Percentiles rank a stretch among this genome's conserved stretches.
Conservation (phyloP, 2,797 vertebrate genomes). For the Alfaro cultratus region DNA sequence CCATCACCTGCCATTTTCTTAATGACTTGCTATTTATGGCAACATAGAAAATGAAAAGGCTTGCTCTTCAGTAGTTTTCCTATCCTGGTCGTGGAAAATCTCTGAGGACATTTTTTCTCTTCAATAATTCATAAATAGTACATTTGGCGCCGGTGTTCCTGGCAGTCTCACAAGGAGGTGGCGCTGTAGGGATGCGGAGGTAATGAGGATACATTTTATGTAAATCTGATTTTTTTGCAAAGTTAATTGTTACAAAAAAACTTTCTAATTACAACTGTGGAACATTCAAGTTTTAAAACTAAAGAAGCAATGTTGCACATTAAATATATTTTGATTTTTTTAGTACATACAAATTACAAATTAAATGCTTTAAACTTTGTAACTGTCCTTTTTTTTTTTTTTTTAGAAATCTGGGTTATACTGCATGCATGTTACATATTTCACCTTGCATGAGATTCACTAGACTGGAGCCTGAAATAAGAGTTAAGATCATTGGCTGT, state of each 20-base stretch:
- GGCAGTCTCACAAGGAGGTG: slow-evolving; percentile 21
- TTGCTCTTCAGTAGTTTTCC: slow-evolving; percentile 61
- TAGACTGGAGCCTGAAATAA: slow-evolving; percentile 34
- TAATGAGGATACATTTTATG: background rate
- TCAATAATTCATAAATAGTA: slow-evolving; percentile 39
- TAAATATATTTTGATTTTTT: slow-evolving; percentile 37
- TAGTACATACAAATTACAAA: slow-evolving; percentile 50
- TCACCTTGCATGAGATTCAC: slow-evolving; percentile 32
- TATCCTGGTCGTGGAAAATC: slow-evolving; percentile 47
- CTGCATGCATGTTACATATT: slow-evolving; percentile 31
- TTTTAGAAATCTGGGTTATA: slow-evolving; percentile 49
- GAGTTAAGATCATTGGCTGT: slow-evolving; percentile 27
- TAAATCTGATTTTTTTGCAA: slow-evolving; percentile 5
- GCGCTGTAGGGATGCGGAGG: background rate
- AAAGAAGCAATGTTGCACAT: slow-evolving; percentile 33
- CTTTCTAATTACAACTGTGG: slow-evolving; percentile 51
- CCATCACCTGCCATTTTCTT: slow-evolving; percentile 78
- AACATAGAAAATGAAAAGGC: slow-evolving; percentile 67
- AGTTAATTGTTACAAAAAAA: slow-evolving; percentile 21
- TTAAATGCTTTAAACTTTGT: slow-evolving; percentile 38
- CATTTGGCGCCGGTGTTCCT: slow-evolving; percentile 31
- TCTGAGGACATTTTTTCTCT: slow-evolving; percentile 51
- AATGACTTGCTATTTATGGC: slow-evolving; percentile 84
- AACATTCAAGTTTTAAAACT: slow-evolving; percentile 22
- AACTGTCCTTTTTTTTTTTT: background rate